phyloP scores from a whole-genome alignment of 1,140 invertebrate genomes.

The Bombus sibiricus region DNA sequence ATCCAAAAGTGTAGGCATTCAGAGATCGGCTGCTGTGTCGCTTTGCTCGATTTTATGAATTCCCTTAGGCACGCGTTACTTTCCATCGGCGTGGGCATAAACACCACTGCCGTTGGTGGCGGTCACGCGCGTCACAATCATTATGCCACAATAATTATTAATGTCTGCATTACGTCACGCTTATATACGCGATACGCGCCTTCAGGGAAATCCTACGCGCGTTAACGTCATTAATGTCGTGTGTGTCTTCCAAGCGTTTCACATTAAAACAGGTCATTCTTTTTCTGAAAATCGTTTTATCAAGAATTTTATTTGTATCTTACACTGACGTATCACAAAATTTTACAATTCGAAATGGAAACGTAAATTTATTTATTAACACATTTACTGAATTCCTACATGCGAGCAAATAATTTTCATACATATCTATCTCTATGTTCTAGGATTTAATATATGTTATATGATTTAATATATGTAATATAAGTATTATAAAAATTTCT shows the following conservation, averaged over 20 bases:
- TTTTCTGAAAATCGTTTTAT: neutral
- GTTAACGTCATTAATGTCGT: constrained; percentile 45
- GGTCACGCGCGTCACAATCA: neutral
- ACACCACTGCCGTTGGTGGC: neutral
- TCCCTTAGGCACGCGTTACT: constrained; percentile 23
- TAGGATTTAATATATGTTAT: too few relatives aligned
- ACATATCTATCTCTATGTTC: neutral
- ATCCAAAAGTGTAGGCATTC: constrained; percentile 5
- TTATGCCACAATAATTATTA: constrained; percentile 57
- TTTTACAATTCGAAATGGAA: neutral
- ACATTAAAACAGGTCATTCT: neutral
- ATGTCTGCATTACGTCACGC: constrained; percentile 52
- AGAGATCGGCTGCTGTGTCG: neutral
- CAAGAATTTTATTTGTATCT: neutral
- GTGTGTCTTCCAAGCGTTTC: neutral
- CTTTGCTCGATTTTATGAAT: constrained; percentile 47
- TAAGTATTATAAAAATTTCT: neutral
- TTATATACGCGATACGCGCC: constrained; percentile 24
- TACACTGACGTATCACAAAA: neutral
- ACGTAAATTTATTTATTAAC: too few relatives aligned
- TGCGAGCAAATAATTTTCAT: neutral
- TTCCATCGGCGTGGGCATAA: constrained; percentile 18
- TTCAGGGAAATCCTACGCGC: constrained; percentile 46
- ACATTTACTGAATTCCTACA: too few relatives aligned
- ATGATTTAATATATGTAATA: too few relatives aligned